Evolutionary conservation across 2,113 vertebrate genomes (phyloP).

Genomic region (Notarius quadriscutis): DNA sequence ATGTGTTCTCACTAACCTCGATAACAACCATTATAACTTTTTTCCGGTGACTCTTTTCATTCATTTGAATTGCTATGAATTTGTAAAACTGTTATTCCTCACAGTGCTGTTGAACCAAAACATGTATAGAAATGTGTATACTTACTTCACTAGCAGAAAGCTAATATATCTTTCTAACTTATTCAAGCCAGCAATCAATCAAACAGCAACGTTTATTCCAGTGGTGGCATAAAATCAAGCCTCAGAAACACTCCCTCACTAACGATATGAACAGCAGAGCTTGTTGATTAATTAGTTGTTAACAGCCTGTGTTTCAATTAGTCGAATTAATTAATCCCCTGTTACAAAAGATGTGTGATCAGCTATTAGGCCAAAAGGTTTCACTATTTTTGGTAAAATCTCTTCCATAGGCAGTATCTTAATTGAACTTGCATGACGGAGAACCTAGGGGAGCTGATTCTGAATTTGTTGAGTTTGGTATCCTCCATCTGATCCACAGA

Average conservation of each 20-base stretch:
- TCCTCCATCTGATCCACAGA: background rate
- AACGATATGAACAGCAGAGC: slow-evolving; percentile 5
- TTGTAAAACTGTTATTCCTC: too few relatives aligned
- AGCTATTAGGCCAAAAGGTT: slow-evolving; percentile 27
- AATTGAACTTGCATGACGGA: background rate
- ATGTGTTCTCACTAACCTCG: too few relatives aligned
- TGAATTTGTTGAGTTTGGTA: background rate
- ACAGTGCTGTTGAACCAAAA: too few relatives aligned
- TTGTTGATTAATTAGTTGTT: slow-evolving; percentile 45
- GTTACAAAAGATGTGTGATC: slow-evolving; percentile 30
- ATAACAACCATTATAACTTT: too few relatives aligned
- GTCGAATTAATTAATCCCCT: slow-evolving; percentile 38
- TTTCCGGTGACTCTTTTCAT: too few relatives aligned
- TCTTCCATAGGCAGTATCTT: slow-evolving; percentile 14
- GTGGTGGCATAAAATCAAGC: background rate
- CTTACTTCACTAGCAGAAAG: too few relatives aligned
- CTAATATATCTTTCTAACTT: too few relatives aligned
- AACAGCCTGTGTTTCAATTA: slow-evolving; percentile 37
- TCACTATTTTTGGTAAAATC: slow-evolving; percentile 47
- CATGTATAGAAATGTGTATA: too few relatives aligned
- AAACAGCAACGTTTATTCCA: background rate
- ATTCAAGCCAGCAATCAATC: background rate
- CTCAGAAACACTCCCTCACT: slow-evolving; percentile 1
- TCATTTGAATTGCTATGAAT: too few relatives aligned
- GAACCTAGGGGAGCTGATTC: slow-evolving; percentile 1